phyloP scores from a whole-genome alignment of 37 sponge, comb jelly and placozoan species.

The Cliona cf. orientalis region DNA sequence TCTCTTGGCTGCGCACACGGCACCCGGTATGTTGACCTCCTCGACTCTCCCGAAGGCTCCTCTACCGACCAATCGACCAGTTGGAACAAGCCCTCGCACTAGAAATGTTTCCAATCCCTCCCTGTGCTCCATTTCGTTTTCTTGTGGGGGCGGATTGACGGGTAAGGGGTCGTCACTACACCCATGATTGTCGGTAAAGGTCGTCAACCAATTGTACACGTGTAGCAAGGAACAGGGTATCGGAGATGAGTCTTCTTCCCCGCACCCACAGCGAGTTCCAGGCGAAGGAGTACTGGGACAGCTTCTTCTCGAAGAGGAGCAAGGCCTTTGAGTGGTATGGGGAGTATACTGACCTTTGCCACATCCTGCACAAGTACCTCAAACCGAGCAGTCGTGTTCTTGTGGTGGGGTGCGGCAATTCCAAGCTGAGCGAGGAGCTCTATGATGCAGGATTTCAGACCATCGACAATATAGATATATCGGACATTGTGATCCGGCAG shows the following conservation, averaged over 20 bases:
- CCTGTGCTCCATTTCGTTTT: too few relatives aligned
- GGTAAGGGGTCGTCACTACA: too few relatives aligned
- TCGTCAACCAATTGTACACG: too few relatives aligned
- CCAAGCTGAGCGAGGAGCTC: slow-evolving; percentile 82
- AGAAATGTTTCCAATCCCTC: too few relatives aligned
- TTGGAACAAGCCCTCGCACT: too few relatives aligned
- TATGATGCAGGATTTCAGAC: slow-evolving; percentile 81
- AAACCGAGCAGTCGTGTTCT: slow-evolving; percentile 56
- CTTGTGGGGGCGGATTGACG: too few relatives aligned
- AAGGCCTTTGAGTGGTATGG: slow-evolving; percentile 92
- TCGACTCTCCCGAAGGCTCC: too few relatives aligned
- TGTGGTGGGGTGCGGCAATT: slow-evolving; percentile 89
- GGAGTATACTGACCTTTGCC: slow-evolving; percentile 82
- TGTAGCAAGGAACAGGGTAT: too few relatives aligned
- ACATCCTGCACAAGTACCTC: slow-evolving; percentile 81
- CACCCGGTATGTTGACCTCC: too few relatives aligned
- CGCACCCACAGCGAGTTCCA: slow-evolving; percentile 70
- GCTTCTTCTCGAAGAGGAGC: slow-evolving; percentile 71
- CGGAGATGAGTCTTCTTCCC: slow-evolving; percentile 71
- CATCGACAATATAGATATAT: slow-evolving; percentile 84
- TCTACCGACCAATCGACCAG: too few relatives aligned
- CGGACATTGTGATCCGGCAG: slow-evolving; percentile 78
- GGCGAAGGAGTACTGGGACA: slow-evolving; percentile 82
- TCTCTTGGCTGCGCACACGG: too few relatives aligned
- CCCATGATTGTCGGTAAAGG: too few relatives aligned